Conservation (phyloP, 2,113 vertebrate genomes). For the Heterochromis multidens region DNA sequence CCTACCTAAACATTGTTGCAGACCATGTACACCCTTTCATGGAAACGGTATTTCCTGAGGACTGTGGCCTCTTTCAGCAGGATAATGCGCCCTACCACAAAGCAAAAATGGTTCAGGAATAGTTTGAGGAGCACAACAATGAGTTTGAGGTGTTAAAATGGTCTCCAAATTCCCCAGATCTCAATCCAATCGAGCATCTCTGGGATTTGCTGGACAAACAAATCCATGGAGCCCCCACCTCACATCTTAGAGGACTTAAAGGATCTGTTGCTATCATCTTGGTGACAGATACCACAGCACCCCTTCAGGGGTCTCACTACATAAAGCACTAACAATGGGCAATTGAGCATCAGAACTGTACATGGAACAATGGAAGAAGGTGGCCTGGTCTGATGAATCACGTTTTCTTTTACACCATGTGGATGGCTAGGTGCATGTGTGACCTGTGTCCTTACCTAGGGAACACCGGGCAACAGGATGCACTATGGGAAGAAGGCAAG, state of each 20-base stretch:
- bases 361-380: too few species aligned
- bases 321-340: too few species aligned
- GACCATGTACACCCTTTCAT: not conserved
- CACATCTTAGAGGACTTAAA: not conserved
- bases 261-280: not conserved
- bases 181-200: not conserved
- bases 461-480: too few species aligned
- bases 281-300: not conserved
- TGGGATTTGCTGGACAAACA: not conserved
- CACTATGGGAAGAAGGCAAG: too few species aligned
- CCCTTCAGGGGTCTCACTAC: not conserved
- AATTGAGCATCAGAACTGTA: too few species aligned
- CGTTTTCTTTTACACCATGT: too few species aligned
- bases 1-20: not conserved
- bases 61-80: not conserved
- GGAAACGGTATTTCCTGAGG: not conserved
- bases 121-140: not conserved
- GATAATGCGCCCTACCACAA: not conserved
- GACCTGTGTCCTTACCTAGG: too few species aligned
- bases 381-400: too few species aligned
- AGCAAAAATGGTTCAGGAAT: not conserved
- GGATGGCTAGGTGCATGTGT: too few species aligned
- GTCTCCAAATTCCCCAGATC: not conserved
- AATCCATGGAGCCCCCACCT: accelerated
- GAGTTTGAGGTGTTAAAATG: not conserved